Percentiles rank a stretch among this genome's conserved stretches.
Conservation (phyloP, 2,888 invertebrate species). For the Norana najaformis region DNA sequence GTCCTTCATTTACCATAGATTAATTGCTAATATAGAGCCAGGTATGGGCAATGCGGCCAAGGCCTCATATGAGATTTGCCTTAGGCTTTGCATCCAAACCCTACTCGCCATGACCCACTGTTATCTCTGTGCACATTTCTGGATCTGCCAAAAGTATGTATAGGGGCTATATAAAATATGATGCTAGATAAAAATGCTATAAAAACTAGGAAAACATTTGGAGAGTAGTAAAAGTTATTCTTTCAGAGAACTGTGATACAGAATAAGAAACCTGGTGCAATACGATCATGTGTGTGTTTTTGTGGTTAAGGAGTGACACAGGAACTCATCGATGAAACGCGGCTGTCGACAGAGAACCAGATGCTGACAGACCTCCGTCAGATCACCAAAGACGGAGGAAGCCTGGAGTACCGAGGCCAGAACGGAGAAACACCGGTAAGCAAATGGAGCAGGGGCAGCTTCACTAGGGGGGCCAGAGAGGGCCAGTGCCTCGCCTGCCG, state of each 20-base stretch:
- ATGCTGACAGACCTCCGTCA: conserved; percentile 87
- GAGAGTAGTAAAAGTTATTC: neutral
- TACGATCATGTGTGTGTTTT: neutral
- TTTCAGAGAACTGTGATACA: too few relatives aligned
- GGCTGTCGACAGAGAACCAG: conserved; percentile 85
- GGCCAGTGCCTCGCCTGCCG: too few relatives aligned
- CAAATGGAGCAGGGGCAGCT: too few relatives aligned
- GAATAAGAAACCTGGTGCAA: neutral
- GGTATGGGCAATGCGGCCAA: too few relatives aligned
- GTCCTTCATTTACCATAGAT: neutral
- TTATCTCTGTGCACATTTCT: neutral
- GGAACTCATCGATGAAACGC: conserved; percentile 86
- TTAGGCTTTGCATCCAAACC: neutral
- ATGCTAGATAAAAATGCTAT: too few relatives aligned
- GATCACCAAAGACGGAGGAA: conserved; percentile 71
- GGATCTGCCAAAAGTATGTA: too few relatives aligned
- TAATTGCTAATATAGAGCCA: neutral
- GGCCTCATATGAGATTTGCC: too few relatives aligned
- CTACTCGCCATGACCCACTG: neutral
- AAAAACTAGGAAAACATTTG: neutral
- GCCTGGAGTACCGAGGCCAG: conserved; percentile 80
- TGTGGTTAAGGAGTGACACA: conserved; percentile 63
- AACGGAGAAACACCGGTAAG: conserved; percentile 90
- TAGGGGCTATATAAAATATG: neutral
- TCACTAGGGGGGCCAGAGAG: too few relatives aligned